phyloP scores from a whole-genome alignment of 2,888 invertebrate species.

The Neoscelio sp. region DNA sequence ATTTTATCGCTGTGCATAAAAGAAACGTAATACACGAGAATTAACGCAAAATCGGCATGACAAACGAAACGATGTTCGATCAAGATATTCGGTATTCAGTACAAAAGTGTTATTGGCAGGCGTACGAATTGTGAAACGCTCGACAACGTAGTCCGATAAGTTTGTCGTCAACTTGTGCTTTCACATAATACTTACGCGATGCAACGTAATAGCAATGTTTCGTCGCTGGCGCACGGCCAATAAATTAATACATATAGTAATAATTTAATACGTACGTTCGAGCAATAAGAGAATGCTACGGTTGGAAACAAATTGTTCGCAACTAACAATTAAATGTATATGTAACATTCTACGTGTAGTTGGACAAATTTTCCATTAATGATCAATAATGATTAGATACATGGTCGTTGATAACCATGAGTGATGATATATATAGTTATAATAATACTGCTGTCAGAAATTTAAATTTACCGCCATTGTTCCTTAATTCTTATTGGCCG shows the following conservation, averaged over 20 bases:
- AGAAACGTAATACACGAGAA: slow-evolving; percentile 1
- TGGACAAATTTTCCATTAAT: no score
- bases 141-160: slow-evolving; percentile 39
- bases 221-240: slow-evolving; percentile 41
- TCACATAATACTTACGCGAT: slow-evolving; percentile 45
- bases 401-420: no score
- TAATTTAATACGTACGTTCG: slow-evolving; percentile 23
- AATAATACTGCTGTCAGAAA: no score
- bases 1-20: neutral
- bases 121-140: slow-evolving; percentile 23
- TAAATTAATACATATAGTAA: slow-evolving; percentile 29
- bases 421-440: no score
- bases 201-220: slow-evolving; percentile 48
- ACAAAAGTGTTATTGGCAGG: slow-evolving; percentile 41
- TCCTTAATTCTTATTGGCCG: no score
- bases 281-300: slow-evolving; percentile 25
- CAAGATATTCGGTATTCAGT: neutral
- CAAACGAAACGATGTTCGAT: neutral
- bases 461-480: no score
- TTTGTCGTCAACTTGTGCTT: slow-evolving; percentile 19
- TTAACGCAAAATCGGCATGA: slow-evolving; percentile 9
- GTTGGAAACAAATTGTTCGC: no score
- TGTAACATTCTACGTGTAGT: no score
- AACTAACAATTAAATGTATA: no score
- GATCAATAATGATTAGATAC: no score